Conservation (phyloP, 2,888 invertebrate genomes). For the Melieria omissa region DNA sequence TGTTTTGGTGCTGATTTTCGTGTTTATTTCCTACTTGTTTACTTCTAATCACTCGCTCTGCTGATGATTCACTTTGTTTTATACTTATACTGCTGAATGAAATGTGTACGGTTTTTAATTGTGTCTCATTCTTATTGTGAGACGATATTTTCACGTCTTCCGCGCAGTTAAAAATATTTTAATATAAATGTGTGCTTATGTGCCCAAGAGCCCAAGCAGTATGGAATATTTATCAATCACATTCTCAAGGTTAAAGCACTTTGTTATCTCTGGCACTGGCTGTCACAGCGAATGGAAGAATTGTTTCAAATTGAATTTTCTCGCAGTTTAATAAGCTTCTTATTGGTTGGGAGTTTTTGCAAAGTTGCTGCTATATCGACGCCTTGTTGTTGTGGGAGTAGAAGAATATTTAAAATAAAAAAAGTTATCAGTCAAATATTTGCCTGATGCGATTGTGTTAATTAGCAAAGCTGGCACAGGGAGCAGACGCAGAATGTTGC, state of each 20-base stretch:
- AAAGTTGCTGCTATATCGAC: no score
- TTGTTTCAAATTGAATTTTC: not conserved
- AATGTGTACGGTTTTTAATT: not conserved
- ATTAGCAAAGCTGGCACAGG: no score
- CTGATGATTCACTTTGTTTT: not conserved
- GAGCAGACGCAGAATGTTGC: no score
- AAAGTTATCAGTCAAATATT: no score
- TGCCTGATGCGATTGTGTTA: no score
- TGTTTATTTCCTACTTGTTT: no score
- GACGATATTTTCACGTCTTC: not conserved
- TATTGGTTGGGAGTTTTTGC: no score
- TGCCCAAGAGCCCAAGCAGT: not conserved
- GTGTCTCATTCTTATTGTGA: not conserved
- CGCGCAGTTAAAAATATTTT: no score
- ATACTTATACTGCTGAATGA: not conserved
- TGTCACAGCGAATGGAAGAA: constrained; percentile 15
- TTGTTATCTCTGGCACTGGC: constrained; percentile 33
- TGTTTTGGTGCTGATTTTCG: no score
- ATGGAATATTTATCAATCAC: constrained; percentile 38
- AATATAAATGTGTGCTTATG: not conserved
- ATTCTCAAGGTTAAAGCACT: constrained; percentile 40
- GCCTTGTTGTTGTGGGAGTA: no score
- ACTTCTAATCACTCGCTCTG: not conserved
- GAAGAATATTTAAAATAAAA: no score
- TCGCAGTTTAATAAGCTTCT: no score